These are phyloP conservation scores for Ramphastos sulfuratus DNA, from an alignment of 2,113 vertebrate genomes.

Conservation along the genomic window DNA sequence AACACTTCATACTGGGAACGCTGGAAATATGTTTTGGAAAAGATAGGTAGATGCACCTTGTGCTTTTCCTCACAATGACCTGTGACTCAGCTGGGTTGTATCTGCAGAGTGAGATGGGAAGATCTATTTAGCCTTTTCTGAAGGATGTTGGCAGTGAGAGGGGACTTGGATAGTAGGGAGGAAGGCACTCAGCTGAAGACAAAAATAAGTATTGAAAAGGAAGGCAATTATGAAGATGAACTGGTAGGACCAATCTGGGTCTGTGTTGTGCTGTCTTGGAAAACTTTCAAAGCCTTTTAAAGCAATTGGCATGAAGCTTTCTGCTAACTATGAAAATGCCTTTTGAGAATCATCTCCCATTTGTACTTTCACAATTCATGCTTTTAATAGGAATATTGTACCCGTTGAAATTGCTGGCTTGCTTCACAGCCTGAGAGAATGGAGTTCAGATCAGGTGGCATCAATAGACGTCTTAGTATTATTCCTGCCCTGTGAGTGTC, in stretches of 20 bases:
- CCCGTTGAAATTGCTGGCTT: neutral
- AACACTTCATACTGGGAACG: neutral
- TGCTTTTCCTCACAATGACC: neutral
- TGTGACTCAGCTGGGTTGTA: fast-evolving
- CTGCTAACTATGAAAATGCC: constrained; percentile 18
- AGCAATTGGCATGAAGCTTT: constrained; percentile 32
- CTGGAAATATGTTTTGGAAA: neutral
- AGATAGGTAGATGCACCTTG: neutral
- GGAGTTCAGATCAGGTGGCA: neutral
- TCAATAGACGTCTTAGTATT: neutral
- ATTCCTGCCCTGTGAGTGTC: neutral
- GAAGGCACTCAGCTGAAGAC: neutral
- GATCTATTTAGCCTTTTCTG: neutral
- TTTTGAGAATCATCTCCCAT: constrained; percentile 46
- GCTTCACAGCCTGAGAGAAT: neutral
- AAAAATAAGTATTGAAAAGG: constrained; percentile 38
- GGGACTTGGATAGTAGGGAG: neutral
- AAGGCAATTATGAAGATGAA: constrained; percentile 36
- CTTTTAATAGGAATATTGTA: constrained; percentile 22
- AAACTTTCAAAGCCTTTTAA: constrained; percentile 56
- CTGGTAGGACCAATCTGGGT: neutral
- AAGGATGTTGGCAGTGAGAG: neutral
- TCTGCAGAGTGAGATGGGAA: neutral
- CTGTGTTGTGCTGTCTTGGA: constrained; percentile 17
- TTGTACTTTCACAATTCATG: constrained; percentile 8